Base-by-base conservation (phyloP, 2,797 vertebrate genomes). In the Odontamblyopus rebecca region DNA sequence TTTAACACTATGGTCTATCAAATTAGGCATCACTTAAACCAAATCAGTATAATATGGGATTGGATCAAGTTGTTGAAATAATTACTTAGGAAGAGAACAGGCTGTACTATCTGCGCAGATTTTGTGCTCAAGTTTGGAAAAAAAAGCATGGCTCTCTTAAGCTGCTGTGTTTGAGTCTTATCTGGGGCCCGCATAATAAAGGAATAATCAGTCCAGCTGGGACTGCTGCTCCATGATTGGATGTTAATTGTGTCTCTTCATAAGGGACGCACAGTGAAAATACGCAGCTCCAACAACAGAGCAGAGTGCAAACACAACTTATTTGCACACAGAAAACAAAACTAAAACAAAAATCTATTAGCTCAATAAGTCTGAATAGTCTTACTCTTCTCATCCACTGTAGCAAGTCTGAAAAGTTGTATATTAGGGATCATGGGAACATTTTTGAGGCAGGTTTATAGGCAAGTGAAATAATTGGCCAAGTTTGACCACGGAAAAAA, bases 221-320 rank as follows among this genome's bases (percentile, higher is more conserved):
- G 67, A 30, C 69, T 69, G 61, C 30, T 27, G 64, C 72, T n/a
- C n/a, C 61, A 32, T 71, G 71, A 61, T 48, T 72, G 51, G 71
- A 69, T 75, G 68, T 74, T 83, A 68, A 79, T 71, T 80, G 59
- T 74, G 62, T 72, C 44, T 76, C 64, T 82, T 76, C 77, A 67
- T 56, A 76, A 71, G 69, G 27, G 44, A 73, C 15, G 59, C 68
- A 26, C 16, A 59, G 60, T 76, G 62, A 73, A 68, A 71, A 70
- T 32, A 68, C 12, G 44, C 48, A 35, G 57, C 53, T 61, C 27
- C 62, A 61, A 56, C 11, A 53, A 63, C 16, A 16, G n/a, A 69
- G n/a, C 71, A 56, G 32, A 72, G 60, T 23, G 35, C 48, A 65
- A 78, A 78, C 32, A 61, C 61, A 76, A 65, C 27, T 57, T 61